Base-by-base conservation (phyloP, 2,888 invertebrate genomes). In the Ectemnius lituratus region DNA sequence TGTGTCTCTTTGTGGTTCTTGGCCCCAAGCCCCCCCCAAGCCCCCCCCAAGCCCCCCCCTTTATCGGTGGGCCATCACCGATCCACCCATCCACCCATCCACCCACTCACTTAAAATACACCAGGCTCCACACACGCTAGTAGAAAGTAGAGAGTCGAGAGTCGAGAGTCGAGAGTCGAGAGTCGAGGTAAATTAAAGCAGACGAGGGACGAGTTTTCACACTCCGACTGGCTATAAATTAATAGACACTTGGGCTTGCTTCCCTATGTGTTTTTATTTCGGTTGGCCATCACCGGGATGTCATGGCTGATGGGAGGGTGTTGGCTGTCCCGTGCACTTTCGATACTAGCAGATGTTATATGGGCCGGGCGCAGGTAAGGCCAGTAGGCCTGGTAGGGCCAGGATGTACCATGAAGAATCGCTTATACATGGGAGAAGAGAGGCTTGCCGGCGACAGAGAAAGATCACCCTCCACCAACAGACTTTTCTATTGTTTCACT, bases 181-280 rank as follows among this genome's bases (percentile, higher is more conserved):
- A 37, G 8, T 37, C 28, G 4, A n/a, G n/a, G n/a, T n/a, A 3
- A 23, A 58, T n/a, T 2, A 45, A 27, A 61, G 69, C 62, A 62
- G 60, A 67, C 64, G 69, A 66, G 70, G 62, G 69, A 62, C 75
- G 80, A 86, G 87, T 87, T 88, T 87, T 88, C 83, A 86, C 85
- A 83, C 86, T 84, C 85, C 82, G 66, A 80, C 80, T 80, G 85
- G 79, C 82, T 85, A 80, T 84, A 87, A 88, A 88, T 88, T 88
- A 88, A 88, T 88, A 86, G 87, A 88, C 84, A 87, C 83, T 86
- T 83, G 78, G 69, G 74, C 8, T 8, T 37, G 37, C 37, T 37
- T 11, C 37, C 37, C 37, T 37, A 4, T 11, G 6, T 37, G 37
- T 11, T 37, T 37, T 6, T 8, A 37, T 37, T 37, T 37, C 37